A percentile compares a stretch with the other conserved stretches of the same genome.
These are phyloP conservation scores for Nesidiocoris tenuis DNA, from an alignment of 2,888 invertebrate genomes.

Conservation along the genomic window DNA sequence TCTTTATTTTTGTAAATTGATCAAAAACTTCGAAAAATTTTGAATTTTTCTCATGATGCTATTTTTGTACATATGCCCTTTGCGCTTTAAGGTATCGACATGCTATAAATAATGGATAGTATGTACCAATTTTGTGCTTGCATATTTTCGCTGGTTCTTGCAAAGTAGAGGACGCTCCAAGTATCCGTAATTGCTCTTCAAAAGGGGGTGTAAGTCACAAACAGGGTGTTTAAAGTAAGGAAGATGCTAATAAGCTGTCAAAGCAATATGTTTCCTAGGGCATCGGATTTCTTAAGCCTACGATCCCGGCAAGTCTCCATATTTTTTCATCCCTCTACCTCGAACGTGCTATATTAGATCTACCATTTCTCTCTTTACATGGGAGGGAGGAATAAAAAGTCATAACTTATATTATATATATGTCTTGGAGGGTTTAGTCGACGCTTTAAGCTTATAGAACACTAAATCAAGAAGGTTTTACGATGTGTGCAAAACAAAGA, in stretches of 20 bases:
- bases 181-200: too few species aligned
- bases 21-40: too few species aligned
- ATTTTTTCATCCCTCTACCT: constrained; percentile 6
- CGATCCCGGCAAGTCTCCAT: constrained; percentile 2
- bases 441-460: constrained; percentile 45
- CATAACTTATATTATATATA: constrained; percentile 43
- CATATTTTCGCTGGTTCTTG: too few species aligned
- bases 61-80: too few species aligned
- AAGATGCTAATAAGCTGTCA: constrained; percentile 23
- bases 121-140: too few species aligned
- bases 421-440: constrained; percentile 40
- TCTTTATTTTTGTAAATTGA: too few species aligned
- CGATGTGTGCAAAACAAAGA: constrained; percentile 47
- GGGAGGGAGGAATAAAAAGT: constrained; percentile 33
- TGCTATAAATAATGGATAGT: too few species aligned
- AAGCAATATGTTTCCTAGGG: constrained; percentile 23
- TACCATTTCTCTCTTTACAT: constrained; percentile 3
- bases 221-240: too few species aligned
- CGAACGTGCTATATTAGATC: background rate
- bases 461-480: constrained; percentile 45
- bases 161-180: too few species aligned
- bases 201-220: too few species aligned
- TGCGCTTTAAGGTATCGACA: too few species aligned
- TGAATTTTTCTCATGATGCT: too few species aligned
- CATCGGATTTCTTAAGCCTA: constrained; percentile 11